Percentiles rank a stretch among this genome's conserved stretches.
phyloP scores from a whole-genome alignment of 64 coral and sea anemone genomes.

The Dendrophyllia cribrosa region DNA sequence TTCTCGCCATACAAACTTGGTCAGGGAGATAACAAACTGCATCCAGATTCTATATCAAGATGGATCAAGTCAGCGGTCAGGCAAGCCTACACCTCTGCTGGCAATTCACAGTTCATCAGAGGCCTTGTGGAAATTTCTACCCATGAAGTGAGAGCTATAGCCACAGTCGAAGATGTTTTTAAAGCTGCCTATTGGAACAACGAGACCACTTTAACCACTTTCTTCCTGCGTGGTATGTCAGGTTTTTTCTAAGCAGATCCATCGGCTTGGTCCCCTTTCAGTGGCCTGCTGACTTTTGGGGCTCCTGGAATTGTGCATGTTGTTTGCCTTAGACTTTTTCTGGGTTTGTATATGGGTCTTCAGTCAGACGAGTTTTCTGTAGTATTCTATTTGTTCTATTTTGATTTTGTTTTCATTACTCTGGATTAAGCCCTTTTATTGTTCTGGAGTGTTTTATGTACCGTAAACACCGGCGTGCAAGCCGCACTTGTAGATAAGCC shows the following conservation, averaged over 20 bases:
- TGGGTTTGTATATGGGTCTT: slow-evolving; percentile 3
- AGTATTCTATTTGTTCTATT: background rate
- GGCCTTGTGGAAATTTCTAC: no score
- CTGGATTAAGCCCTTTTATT: no score
- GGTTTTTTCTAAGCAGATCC: slow-evolving; percentile 32
- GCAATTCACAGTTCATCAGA: no score
- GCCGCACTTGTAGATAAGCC: no score
- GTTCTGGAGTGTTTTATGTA: background rate
- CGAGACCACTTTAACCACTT: slow-evolving; percentile 22
- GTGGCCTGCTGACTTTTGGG: background rate
- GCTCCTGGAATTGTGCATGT: slow-evolving; percentile 7
- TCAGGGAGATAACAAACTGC: no score
- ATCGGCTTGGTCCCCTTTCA: background rate
- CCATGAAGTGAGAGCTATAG: background rate
- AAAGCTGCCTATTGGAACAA: slow-evolving; percentile 28
- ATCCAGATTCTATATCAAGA: no score
- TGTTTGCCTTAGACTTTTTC: background rate
- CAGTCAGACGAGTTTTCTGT: background rate
- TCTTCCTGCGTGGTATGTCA: slow-evolving; percentile 5
- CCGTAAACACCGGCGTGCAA: no score
- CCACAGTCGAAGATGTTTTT: slow-evolving; percentile 1
- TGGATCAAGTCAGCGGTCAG: no score
- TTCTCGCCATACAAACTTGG: no score
- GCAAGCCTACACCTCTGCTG: no score
- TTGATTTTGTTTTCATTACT: background rate